phyloP scores from a whole-genome alignment of 2,797 vertebrate species.

The Tauraco hartlaubi region DNA sequence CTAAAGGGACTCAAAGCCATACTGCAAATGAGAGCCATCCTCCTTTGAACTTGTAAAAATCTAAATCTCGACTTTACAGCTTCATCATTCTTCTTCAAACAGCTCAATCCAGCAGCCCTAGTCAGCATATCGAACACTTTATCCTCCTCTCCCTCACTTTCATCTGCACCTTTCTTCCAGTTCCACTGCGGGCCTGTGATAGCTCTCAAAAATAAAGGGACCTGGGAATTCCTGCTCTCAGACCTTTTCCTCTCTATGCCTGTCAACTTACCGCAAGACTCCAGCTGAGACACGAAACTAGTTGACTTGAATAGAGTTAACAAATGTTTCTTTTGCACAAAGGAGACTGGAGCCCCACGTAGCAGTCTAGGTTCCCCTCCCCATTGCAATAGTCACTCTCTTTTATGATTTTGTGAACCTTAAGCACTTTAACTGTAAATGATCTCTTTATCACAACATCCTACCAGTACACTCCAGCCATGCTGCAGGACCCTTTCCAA shows the following conservation, averaged over 20 bases:
- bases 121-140: not conserved
- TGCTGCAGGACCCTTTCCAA: not conserved
- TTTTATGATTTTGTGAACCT: not conserved
- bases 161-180: not conserved
- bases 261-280: not conserved
- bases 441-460: not conserved
- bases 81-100: not conserved
- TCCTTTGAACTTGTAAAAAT: not conserved
- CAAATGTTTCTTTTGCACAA: not conserved
- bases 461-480: not conserved
- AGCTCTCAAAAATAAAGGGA: not conserved
- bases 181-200: not conserved
- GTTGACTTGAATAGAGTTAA: not conserved
- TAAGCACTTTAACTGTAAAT: not conserved
- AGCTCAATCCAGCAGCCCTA: not conserved
- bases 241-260: not conserved
- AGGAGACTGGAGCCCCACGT: not conserved
- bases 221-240: not conserved
- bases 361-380: not conserved
- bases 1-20: not conserved
- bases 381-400: not conserved
- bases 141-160: not conserved
- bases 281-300: not conserved
- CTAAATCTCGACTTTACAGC: not conserved
- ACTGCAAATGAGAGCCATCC: not conserved